Conservation (phyloP, 2,113 vertebrate species). For the Morphnarchus princeps region DNA sequence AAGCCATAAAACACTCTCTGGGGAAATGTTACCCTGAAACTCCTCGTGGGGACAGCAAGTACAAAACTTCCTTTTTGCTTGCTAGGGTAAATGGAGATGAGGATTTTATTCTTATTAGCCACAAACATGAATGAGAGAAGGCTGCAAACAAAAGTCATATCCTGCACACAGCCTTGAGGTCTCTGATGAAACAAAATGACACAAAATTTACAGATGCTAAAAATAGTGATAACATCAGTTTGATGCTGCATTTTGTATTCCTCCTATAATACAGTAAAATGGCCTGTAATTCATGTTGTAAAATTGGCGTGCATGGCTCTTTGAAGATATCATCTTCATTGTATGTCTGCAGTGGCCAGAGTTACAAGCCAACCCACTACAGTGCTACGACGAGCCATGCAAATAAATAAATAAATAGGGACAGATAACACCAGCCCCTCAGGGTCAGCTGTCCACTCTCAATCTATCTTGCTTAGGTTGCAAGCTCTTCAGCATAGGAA, state of each 20-base stretch:
- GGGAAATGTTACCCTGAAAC: background rate
- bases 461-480: background rate
- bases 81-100: background rate
- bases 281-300: conserved; percentile 29
- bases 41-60: background rate
- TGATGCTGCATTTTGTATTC: conserved; percentile 46
- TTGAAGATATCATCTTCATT: conserved; percentile 3
- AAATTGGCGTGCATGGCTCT: conserved; percentile 15
- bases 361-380: background rate
- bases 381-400: background rate
- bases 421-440: background rate
- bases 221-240: conserved; percentile 24
- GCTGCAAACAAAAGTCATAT: background rate
- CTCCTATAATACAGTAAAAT: conserved; percentile 23
- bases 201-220: conserved; percentile 51
- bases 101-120: background rate
- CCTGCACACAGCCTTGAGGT: background rate
- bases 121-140: background rate
- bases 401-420: background rate
- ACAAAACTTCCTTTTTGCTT: background rate
- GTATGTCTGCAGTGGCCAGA: background rate
- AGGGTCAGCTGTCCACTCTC: background rate
- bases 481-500: background rate
- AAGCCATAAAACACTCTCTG: background rate
- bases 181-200: conserved; percentile 51